Evolutionary conservation across 2,797 vertebrate genomes (phyloP), one percentile per base, ranked within the genome.

Genomic region (Tauraco hartlaubi): DNA sequence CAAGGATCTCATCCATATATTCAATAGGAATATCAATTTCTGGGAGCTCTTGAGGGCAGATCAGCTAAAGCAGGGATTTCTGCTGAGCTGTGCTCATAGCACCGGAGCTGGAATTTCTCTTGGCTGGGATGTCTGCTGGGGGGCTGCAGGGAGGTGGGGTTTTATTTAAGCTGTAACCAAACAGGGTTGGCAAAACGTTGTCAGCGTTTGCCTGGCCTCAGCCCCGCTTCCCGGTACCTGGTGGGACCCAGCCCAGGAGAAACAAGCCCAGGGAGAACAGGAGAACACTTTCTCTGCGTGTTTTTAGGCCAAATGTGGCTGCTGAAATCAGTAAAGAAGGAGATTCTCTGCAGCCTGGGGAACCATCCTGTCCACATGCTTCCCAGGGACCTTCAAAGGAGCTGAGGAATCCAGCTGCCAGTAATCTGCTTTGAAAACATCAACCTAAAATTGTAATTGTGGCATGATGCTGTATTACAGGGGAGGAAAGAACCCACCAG

Each of bases 381-480:
- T 77, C 62, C 67, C 78, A 11, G 68, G 58, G 68, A 77, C 61
- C 35, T 90, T 93, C 87, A 80, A 85, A 91, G 82, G 62, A 83
- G 64, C 82, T 44, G 49, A 85, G 89, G 91, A 90, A 92, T 91
- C 46, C 68, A 86, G 35, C 85, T 91, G 71, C 87, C 82, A 69
- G 25, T 88, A 68, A 85, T 94, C 91, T 80, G 54, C 72, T 95
- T 91, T 75, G 85, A 68, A 91, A 94, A 78, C 48, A 72, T 51
- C 58, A 19, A 22, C 9, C 35, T 87, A n/a, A 77, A 83, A 88
- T 61, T 48, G 54, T 76, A 82, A 88, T 84, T 58, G 44, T 3
- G 11, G 71, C 31, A 19, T 33, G 37, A 19, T 33, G 37, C 21
- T 66, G 59, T 44, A 37, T 75, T 71, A 23, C 4, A 49, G 69